These are phyloP conservation scores for Ptilonorhynchus violaceus DNA, from an alignment of 2,113 vertebrate genomes.

Conservation along the genomic window DNA sequence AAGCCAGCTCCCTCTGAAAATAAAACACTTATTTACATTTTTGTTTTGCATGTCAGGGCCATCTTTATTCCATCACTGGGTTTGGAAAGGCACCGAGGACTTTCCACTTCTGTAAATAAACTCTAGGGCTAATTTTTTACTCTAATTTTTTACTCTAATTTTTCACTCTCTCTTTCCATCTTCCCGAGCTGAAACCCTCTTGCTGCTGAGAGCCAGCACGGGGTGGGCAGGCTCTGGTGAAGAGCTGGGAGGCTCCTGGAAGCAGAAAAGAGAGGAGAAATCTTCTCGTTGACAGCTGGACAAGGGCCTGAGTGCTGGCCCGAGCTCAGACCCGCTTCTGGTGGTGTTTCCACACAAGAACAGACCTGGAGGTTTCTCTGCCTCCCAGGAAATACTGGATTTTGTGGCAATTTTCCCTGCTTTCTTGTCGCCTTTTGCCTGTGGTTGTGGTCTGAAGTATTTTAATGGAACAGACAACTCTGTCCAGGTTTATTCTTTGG, in stretches of 20 bases:
- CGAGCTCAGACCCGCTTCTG: background rate
- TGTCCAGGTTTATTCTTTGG: background rate
- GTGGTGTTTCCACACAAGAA: background rate
- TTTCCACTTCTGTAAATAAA: background rate
- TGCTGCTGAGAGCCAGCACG: background rate
- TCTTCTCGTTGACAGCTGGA: background rate
- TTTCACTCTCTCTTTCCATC: background rate
- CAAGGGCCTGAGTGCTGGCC: rapidly evolving
- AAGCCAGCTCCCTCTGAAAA: background rate
- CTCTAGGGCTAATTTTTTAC: background rate
- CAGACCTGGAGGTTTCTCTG: background rate
- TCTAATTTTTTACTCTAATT: background rate
- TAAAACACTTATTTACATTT: background rate
- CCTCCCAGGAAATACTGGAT: background rate
- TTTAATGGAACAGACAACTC: background rate
- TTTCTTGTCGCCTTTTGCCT: background rate
- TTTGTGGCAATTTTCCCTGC: background rate
- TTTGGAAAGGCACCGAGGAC: background rate
- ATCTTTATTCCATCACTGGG: background rate
- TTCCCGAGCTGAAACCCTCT: background rate
- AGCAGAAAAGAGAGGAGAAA: background rate
- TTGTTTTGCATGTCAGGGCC: background rate
- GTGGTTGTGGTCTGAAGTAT: background rate
- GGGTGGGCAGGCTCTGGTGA: background rate
- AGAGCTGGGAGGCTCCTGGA: background rate